Evolutionary conservation across 2,888 invertebrate species (phyloP), one percentile per base, ranked within the genome.

Genomic region (Scelioninae gen. 2): DNA sequence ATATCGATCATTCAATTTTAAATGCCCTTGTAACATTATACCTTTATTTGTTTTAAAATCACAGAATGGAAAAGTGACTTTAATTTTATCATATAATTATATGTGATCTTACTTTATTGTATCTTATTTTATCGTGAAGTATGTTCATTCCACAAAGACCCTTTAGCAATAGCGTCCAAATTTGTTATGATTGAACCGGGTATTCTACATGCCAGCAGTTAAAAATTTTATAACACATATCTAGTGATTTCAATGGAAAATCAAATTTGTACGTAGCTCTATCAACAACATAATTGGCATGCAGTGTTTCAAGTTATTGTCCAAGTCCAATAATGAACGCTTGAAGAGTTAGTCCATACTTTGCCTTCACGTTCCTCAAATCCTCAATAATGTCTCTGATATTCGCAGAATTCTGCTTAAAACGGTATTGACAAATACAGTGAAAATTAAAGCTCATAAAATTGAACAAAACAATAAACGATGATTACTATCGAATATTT

Each of bases 111-210:
- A n/a, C n/a, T n/a, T n/a, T n/a, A n/a, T n/a, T n/a, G n/a, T n/a
- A n/a, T 35, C 35, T 35, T 35, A 9, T 46, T 13, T 46, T 22
- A 13, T 53, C 33, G 13, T 37, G 19, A 9, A 52, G 19, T 31
- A 58, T 31, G 19, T 37, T 6, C 19, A 69, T 61, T 7, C 61
- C 19, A 31, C 61, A 61, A 9, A 69, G 11, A 9, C n/a, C 19
- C 22, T 39, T 46, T 37, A 61, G 69, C 13, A 69, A 31, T 6
- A 69, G 28, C 2, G 55, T 2, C 69, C 69, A 69, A 15, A 69
- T 22, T 41, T 69, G 61, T 35, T 61, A 39, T 3, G 31, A 37
- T 31, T 60, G 53, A 4, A 39, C 7, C 9, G 61, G 69, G 13
- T 69, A 69, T 15, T 41, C 22, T 1, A 61, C 2, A 19, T 60